A percentile compares a stretch with the other conserved stretches of the same genome.
Evolutionary conservation across 2,113 vertebrate genomes (phyloP).

Genomic region (Seriola rivoliana): DNA sequence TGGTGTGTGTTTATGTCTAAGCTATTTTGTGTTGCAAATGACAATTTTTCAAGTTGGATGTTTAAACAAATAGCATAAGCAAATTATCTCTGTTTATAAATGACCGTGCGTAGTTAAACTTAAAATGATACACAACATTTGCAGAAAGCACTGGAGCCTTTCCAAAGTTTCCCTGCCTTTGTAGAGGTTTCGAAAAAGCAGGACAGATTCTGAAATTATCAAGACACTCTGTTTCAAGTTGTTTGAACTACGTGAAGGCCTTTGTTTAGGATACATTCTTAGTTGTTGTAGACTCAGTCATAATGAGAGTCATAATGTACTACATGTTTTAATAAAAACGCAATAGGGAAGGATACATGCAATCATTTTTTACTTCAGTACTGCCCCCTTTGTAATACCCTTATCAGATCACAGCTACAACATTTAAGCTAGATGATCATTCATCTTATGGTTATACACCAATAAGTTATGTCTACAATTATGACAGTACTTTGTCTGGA

Average conservation of each 20-base stretch:
- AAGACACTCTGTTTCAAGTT: slow-evolving; percentile 8
- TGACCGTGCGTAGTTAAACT: not conserved
- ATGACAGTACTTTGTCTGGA: slow-evolving; percentile 30
- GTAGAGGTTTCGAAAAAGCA: not conserved
- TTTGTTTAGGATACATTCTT: slow-evolving; percentile 3
- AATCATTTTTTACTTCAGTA: not conserved
- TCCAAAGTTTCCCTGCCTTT: not conserved
- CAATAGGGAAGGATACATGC: not conserved
- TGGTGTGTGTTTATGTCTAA: slow-evolving; percentile 1
- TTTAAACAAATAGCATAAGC: slow-evolving; percentile 30
- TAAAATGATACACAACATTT: slow-evolving; percentile 25
- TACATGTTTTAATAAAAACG: not conserved
- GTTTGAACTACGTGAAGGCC: slow-evolving; percentile 2
- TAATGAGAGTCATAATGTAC: not conserved
- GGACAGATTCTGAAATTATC: not conserved
- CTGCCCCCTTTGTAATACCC: too few species aligned
- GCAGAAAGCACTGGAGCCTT: not conserved
- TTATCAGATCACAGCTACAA: not conserved
- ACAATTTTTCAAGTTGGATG: not conserved
- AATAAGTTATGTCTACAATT: slow-evolving; percentile 25
- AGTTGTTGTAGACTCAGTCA: not conserved
- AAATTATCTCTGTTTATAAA: slow-evolving; percentile 35
- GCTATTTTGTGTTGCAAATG: not conserved
- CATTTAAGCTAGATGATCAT: not conserved
- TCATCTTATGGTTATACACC: slow-evolving; percentile 4